These are phyloP conservation scores for Dolomedes plantarius DNA, from an alignment of 2,888 invertebrate species.

Conservation along the genomic window DNA sequence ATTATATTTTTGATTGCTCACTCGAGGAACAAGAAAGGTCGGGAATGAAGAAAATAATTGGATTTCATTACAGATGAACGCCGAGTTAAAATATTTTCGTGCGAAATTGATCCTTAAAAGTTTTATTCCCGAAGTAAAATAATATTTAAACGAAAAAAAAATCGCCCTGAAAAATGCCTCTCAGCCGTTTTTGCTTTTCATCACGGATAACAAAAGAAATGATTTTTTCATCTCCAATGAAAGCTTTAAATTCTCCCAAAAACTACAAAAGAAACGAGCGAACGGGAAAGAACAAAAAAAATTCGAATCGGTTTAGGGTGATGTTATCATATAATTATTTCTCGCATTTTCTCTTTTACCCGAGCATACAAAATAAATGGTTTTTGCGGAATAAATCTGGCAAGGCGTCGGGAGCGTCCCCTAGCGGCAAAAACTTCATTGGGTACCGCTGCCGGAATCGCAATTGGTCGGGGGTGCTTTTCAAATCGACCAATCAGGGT, in stretches of 20 bases:
- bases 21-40: too few species aligned
- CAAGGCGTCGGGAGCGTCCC: conserved; percentile 45
- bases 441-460: neutral
- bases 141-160: neutral
- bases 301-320: conserved; percentile 47
- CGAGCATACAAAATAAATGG: conserved; percentile 61
- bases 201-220: conserved; percentile 35
- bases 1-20: too few species aligned
- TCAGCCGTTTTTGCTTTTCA: neutral
- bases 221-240: conserved; percentile 41
- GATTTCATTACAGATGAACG: too few species aligned
- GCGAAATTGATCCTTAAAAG: too few species aligned
- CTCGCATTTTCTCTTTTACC: conserved; percentile 65
- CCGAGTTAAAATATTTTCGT: too few species aligned
- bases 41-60: too few species aligned
- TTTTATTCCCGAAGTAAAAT: neutral
- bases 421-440: conserved; percentile 29
- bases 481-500: conserved; percentile 59
- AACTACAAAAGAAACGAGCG: neutral
- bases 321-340: conserved; percentile 71
- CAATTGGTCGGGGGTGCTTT: neutral
- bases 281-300: conserved; percentile 26
- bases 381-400: conserved; percentile 68
- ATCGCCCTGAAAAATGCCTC: neutral
- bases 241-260: conserved; percentile 49